Evolutionary conservation across 2,888 invertebrate genomes (phyloP), one percentile per base, ranked within the genome.

Genomic region (Nomada fucata): DNA sequence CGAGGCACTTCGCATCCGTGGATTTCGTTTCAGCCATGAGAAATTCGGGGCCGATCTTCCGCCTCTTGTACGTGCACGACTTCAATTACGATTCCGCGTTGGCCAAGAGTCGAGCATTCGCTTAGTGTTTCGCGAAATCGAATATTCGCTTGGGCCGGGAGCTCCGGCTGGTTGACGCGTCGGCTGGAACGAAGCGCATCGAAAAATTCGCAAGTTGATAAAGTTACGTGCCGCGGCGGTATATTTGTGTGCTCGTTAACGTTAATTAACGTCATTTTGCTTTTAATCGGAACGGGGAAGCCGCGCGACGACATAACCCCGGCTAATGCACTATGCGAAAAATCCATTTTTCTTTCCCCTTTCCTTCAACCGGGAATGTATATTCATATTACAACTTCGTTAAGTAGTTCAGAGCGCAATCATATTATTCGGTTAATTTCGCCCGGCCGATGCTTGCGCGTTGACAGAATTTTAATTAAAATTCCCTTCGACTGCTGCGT

Each of bases 1-100:
- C 15, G 15, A 47, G 13, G 1, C 47, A 47, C 15, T 47, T 47
- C 15, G 47, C 47, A 15, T 11, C 47, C 2, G 15, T 15, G 47
- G 47, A 47, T 47, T 15, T 47, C 47, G 3, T 47, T 47, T 73
- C 26, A 47, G 55, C 44, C 26, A 44, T 29, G 29, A 55, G 64
- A 64, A 64, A 47, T 64, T 55, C 74, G 63, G 69, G 74, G 83
- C 78, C 74, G 84, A 78, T 70, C 65, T 84, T 74, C 76, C 55
- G 74, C 67, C 65, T 50, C 72, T 65, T 26, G 57, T 60, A 59
- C 74, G 72, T 55, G 64, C 57, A 63, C 63, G 26, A 47, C 53
- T 61, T 26, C 65, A 83, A 78, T 83, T 83, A 78, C 77, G 57
- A 74, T 55, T n/a, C 29, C n/a, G 53, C 23, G 42, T 42, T 55